Evolutionary conservation across 1,140 invertebrate species (phyloP), one percentile per base, ranked within the genome.

Genomic region (Calephelis virginiensis): DNA sequence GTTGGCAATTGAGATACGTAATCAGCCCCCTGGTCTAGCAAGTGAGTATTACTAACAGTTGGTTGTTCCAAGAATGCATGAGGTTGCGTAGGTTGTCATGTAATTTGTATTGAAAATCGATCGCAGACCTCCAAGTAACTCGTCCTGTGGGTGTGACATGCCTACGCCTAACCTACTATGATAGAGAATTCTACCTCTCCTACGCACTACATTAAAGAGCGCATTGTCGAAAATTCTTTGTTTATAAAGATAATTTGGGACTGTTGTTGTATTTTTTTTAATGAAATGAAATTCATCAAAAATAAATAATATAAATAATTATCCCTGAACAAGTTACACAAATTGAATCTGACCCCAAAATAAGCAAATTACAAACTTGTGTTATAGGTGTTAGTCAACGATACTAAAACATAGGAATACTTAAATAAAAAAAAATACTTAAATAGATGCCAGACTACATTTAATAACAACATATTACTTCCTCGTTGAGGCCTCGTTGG

Each of bases 91-190:
- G 87, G 84, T 59, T 72, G 81, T 56, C 53, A 68, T 85, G 78
- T 83, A 85, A 87, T 84, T 88, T 87, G 83, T 88, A 89, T 87
- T 86, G 82, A 89, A 90, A 89, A 90, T 86, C 83, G 78, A 84
- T 84, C 76, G 81, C 78, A 82, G 74, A 82, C 78, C 77, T 77
- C 70, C 69, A 76, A 75, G 79, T 76, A 86, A 89, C 83, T 82
- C 77, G 84, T 83, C 81, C 71, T 77, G 85, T 89, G 78, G 85
- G 86, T 81, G 85, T 77, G 61, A 76, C 64, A 74, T 73, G 78
- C 84, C 85, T 88, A 85, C 84, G 78, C 80, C 47, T 72, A 73
- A 63, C 72, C 68, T 62, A 71, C 69, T 67, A 70, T 71, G 56
- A 60, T 81, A 78, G 66, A 70, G 69, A 75, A 76, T 79, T 76